Evolutionary conservation across 2,888 invertebrate species (phyloP).

Genomic region (Pheosia gnoma): DNA sequence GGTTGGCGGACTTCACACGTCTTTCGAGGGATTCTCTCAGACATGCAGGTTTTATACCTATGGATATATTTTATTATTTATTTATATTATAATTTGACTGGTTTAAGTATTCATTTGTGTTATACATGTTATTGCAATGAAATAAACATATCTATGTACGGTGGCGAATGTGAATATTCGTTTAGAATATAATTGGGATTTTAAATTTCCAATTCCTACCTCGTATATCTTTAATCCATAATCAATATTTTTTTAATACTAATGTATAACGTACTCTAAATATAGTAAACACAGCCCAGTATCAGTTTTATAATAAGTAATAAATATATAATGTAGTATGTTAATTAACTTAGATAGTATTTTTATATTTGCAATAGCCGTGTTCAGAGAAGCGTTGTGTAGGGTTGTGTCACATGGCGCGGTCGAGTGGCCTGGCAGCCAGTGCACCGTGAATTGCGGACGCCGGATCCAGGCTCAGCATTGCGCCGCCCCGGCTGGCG

Average conservation of each 20-base stretch:
- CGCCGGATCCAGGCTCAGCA: constrained; percentile 45
- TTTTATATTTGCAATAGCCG: constrained; percentile 12
- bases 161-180: no score
- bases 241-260: no score
- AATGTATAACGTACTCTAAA: no score
- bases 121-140: neutral
- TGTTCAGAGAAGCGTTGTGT: constrained; percentile 36
- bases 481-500: constrained; percentile 31
- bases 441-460: constrained; percentile 65
- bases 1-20: no score
- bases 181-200: no score
- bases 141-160: no score
- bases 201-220: no score
- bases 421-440: constrained; percentile 47
- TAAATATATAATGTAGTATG: neutral
- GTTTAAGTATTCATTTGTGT: neutral
- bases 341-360: neutral
- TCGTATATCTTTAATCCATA: no score
- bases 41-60: neutral
- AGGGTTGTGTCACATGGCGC: constrained; percentile 49
- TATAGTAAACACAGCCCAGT: no score
- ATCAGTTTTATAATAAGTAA: no score
- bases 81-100: neutral
- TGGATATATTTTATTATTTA: constrained; percentile 42
- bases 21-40: no score